phyloP scores from a whole-genome alignment of 1,140 invertebrate genomes.

The Pachypsylla venusta region DNA sequence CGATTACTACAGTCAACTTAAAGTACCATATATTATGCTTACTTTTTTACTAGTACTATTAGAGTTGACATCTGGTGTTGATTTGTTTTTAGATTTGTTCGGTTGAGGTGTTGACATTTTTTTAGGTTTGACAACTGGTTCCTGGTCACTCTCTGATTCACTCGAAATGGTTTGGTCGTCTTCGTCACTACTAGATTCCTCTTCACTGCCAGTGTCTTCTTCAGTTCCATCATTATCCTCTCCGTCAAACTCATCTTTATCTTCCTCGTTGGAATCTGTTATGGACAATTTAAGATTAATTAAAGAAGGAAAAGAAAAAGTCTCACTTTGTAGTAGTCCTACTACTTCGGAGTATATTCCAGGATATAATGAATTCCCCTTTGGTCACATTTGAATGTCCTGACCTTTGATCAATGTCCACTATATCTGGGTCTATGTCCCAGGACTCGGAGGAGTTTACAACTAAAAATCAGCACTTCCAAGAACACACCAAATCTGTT shows the following conservation, averaged over 20 bases:
- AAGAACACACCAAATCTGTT: no score
- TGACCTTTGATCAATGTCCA: background rate
- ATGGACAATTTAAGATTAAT: background rate
- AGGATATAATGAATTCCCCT: background rate
- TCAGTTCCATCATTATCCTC: conserved; percentile 29
- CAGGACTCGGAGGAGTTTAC: conserved; percentile 23
- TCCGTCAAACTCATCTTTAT: conserved; percentile 26
- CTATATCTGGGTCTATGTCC: conserved; percentile 25
- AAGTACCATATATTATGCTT: no score
- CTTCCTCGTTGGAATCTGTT: conserved; percentile 17
- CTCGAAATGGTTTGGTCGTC: conserved; percentile 16
- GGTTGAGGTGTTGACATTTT: no score
- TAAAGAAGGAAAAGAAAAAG: background rate
- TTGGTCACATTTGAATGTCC: background rate
- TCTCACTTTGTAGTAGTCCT: no score
- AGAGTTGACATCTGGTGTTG: no score
- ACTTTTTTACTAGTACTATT: no score
- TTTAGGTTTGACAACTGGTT: no score
- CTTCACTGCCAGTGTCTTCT: conserved; percentile 30
- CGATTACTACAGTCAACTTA: no score
- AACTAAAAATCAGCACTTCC: no score
- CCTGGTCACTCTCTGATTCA: background rate
- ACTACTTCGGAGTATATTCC: background rate
- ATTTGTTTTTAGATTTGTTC: no score
- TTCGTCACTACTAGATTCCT: conserved; percentile 25